A percentile compares a stretch with the other conserved stretches of the same genome.
Conservation (phyloP, 2,888 invertebrate genomes). For the Himalopsyche anomala region DNA sequence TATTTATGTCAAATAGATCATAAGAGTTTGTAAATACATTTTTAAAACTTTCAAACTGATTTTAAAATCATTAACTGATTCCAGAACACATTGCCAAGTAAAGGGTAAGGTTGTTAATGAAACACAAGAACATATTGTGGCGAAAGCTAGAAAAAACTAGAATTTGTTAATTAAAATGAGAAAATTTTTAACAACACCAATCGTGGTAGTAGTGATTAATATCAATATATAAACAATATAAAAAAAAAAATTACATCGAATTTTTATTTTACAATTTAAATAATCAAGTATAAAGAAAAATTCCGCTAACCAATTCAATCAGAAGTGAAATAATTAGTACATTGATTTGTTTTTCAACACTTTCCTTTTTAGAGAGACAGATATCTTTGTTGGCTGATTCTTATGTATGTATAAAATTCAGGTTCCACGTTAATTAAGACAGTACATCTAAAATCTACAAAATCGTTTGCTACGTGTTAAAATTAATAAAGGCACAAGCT, state of each 20-base stretch:
- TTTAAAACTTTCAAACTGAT: no score
- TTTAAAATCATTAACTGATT: no score
- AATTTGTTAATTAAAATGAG: background rate
- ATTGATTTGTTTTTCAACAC: no score
- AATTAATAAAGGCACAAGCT: slow-evolving; percentile 34
- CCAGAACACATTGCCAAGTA: background rate
- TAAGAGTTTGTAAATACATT: no score
- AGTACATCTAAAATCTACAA: background rate
- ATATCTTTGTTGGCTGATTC: background rate
- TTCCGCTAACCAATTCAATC: no score
- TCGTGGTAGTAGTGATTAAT: background rate
- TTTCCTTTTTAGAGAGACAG: no score
- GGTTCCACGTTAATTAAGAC: background rate
- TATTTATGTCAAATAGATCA: no score
- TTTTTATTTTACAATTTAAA: no score
- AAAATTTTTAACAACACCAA: background rate
- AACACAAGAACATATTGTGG: background rate
- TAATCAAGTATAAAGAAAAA: no score
- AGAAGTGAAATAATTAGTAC: no score
- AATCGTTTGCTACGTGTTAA: background rate
- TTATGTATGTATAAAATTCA: background rate
- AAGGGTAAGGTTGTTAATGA: background rate
- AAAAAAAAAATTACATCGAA: no score
- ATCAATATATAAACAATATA: no score
- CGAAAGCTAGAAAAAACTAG: background rate